Conservation (phyloP, 1,140 invertebrate genomes). For the Macrotrachela quadricornifera region DNA sequence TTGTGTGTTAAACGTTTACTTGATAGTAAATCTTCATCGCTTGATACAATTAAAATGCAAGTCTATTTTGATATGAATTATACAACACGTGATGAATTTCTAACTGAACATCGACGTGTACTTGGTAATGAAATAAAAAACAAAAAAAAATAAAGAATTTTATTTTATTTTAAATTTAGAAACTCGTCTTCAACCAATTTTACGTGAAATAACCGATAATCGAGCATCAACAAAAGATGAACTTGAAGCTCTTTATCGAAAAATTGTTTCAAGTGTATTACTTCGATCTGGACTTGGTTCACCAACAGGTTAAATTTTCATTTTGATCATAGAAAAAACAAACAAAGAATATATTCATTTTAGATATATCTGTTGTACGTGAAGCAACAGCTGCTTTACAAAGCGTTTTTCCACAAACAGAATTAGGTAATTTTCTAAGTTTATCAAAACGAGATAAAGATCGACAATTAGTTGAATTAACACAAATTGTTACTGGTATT, state of each 20-base stretch:
- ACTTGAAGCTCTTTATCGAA: conserved; percentile 28
- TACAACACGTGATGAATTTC: conserved; percentile 29
- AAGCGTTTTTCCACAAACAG: conserved; percentile 46
- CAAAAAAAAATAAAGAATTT: no score
- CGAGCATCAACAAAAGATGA: conserved; percentile 28
- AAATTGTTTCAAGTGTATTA: conserved; percentile 30
- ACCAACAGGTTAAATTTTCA: conserved; percentile 23
- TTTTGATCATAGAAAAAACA: neutral
- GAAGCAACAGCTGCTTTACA: conserved; percentile 38
- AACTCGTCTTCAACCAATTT: conserved; percentile 27
- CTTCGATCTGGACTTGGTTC: conserved; percentile 28
- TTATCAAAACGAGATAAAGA: conserved; percentile 32
- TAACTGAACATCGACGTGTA: conserved; percentile 29
- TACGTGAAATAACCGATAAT: conserved; percentile 29
- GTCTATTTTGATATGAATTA: conserved; percentile 46
- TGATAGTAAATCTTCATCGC: conserved; percentile 23
- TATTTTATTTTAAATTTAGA: conserved; percentile 9
- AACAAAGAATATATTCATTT: neutral
- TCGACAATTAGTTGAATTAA: conserved; percentile 28
- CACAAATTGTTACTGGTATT: conserved; percentile 30
- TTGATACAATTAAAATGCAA: conserved; percentile 40
- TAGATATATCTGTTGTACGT: neutral
- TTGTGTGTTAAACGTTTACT: conserved; percentile 29
- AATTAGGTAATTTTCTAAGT: conserved; percentile 41
- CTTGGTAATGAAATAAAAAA: conserved; percentile 11